Evolutionary conservation across 64 coral and sea anemone genomes (phyloP), one percentile per base, ranked within the genome.

Genomic region (Actinia tenebrosa): DNA sequence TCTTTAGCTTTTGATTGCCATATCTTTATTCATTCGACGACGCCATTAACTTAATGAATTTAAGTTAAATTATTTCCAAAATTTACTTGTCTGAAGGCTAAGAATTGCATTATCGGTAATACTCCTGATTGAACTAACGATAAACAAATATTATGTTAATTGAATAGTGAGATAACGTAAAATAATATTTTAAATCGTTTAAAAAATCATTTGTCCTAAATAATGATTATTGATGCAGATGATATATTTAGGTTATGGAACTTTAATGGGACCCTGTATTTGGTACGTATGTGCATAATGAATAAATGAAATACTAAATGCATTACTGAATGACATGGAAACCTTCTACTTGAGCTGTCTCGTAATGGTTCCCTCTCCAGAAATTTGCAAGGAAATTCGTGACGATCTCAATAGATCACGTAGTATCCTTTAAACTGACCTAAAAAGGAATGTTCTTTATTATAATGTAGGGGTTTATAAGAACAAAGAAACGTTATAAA

Each of bases 91-190:
- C 64, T 20, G n/a, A 26, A 25, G 4, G 22, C 19, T 5, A 69
- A 25, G 64, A 23, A 23, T 69, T 22, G n/a, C n/a, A 20, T 69
- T 69, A 69, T 69, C 64, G 9, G 4, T 10, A 25, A 69, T 42
- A 75, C 20, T 23, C n/a, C 69, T 30, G 69, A 26, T 43, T 42
- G 63, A 75, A 75, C 5, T 75, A 30, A 10, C 26, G 10, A 27
- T 75, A 75, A 75, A 75, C 69, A 75, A 75, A 75, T 75, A 75
- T 75, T 42, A 27, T 18, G 69, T 75, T 75, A 75, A 75, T 42
- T 30, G 69, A 75, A 75, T 75, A 42, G 26, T 13, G 9, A 75
- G 69, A 75, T 30, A 75, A 75, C 69, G 27, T 69, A 75, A 75
- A 75, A 75, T 75, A 75, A 37, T 16, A 75, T 37, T 75, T 75